A percentile compares a stretch with the other conserved stretches of the same genome.
Conservation (phyloP, 1,140 invertebrate species). For the Dendroctonus valens region DNA sequence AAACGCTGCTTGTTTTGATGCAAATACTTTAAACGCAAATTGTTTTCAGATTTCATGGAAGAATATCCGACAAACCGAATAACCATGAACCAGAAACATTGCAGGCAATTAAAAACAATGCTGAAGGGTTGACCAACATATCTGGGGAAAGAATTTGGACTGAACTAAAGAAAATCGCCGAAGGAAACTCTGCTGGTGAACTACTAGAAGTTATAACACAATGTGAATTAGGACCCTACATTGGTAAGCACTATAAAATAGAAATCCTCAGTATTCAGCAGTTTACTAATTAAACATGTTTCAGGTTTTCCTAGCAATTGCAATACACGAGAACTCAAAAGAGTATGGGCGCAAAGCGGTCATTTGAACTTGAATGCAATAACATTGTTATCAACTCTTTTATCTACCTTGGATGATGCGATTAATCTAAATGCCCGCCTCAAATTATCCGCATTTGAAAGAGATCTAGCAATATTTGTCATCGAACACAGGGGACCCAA, state of each 20-base stretch:
- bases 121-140: slow-evolving; percentile 74
- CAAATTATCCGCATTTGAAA: slow-evolving; percentile 84
- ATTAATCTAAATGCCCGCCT: slow-evolving; percentile 70
- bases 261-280: neutral
- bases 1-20: slow-evolving; percentile 44
- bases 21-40: slow-evolving; percentile 1
- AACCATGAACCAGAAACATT: slow-evolving; percentile 78
- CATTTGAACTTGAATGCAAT: slow-evolving; percentile 67
- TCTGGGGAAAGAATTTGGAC: slow-evolving; percentile 96
- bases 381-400: slow-evolving; percentile 68
- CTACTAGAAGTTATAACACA: slow-evolving; percentile 77
- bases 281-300: slow-evolving; percentile 33
- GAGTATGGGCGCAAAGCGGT: slow-evolving; percentile 58
- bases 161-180: slow-evolving; percentile 90
- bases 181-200: slow-evolving; percentile 75
- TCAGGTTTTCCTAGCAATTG: slow-evolving; percentile 67
- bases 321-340: slow-evolving; percentile 68
- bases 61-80: slow-evolving; percentile 70
- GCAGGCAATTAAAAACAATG: slow-evolving; percentile 78
- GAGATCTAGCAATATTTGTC: slow-evolving; percentile 80
- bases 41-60: slow-evolving; percentile 80
- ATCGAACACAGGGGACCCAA: slow-evolving; percentile 65
- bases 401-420: slow-evolving; percentile 69
- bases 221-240: slow-evolving; percentile 67
- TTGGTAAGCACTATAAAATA: slow-evolving; percentile 60